phyloP scores from a whole-genome alignment of 1,140 invertebrate species.

The Diorhabda sublineata region DNA sequence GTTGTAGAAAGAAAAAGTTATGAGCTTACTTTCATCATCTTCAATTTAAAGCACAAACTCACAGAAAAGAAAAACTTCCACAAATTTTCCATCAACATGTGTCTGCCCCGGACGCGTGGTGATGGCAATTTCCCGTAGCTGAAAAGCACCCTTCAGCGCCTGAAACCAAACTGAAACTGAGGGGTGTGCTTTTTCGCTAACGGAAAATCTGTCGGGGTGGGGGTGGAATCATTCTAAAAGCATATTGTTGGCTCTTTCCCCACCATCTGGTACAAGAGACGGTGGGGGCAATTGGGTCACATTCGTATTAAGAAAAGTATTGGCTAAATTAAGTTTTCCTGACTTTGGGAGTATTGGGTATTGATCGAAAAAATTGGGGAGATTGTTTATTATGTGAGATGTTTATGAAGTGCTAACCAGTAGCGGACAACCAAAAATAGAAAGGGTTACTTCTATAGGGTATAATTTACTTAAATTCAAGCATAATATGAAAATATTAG shows the following conservation, averaged over 20 bases:
- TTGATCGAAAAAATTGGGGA: constrained; percentile 20
- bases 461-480: no score
- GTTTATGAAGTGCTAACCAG: constrained; percentile 1
- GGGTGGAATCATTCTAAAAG: constrained; percentile 13
- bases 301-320: constrained; percentile 23
- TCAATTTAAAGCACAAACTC: constrained; percentile 2
- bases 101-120: background rate
- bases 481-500: no score
- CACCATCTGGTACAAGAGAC: constrained; percentile 13
- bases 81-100: background rate
- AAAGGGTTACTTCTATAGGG: no score
- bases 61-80: background rate
- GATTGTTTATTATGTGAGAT: constrained; percentile 17
- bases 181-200: constrained; percentile 15
- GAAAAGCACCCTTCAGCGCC: constrained; percentile 6
- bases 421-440: background rate
- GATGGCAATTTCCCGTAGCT: background rate
- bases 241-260: constrained; percentile 21
- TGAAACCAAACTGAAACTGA: constrained; percentile 12
- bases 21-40: constrained; percentile 2
- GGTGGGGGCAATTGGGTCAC: constrained; percentile 19
- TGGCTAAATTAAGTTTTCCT: constrained; percentile 21
- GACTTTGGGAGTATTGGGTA: constrained; percentile 14
- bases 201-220: constrained; percentile 13
- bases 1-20: background rate